Evolutionary conservation across 1,140 invertebrate genomes (phyloP).

Genomic region (Nymphalis io): DNA sequence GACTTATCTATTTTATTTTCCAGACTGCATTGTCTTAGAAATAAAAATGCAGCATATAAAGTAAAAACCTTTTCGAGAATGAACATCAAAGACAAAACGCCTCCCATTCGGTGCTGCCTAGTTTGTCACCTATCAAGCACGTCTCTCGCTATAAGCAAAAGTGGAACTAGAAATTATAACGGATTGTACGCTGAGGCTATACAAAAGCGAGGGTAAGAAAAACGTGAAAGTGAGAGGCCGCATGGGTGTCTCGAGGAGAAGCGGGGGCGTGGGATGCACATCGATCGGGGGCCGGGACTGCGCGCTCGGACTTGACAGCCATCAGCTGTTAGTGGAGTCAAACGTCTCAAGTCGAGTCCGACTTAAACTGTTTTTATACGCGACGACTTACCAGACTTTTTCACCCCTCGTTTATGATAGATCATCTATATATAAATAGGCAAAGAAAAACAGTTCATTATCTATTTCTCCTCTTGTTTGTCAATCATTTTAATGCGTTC

Average conservation of each 20-base stretch:
- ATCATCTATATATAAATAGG: too few species aligned
- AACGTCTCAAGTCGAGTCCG: conserved; percentile 25
- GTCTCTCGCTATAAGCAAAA: conserved; percentile 39
- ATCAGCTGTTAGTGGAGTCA: conserved; percentile 62
- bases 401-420: too few species aligned
- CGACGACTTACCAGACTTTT: background rate
- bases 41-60: background rate
- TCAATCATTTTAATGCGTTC: too few species aligned
- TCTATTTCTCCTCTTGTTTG: too few species aligned
- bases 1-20: background rate
- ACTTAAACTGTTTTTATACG: background rate
- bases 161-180: conserved; percentile 45
- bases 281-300: conserved; percentile 57
- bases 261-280: conserved; percentile 48
- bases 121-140: conserved; percentile 47
- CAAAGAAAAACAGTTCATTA: too few species aligned
- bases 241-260: conserved; percentile 54
- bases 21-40: background rate
- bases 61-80: background rate
- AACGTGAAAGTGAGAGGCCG: conserved; percentile 66
- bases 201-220: conserved; percentile 59
- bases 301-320: conserved; percentile 46
- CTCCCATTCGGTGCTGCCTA: conserved; percentile 26
- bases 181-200: conserved; percentile 33
- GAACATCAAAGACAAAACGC: conserved; percentile 17